phyloP scores from a whole-genome alignment of 1,140 invertebrate genomes.

The Pemphigus obesinymphae region DNA sequence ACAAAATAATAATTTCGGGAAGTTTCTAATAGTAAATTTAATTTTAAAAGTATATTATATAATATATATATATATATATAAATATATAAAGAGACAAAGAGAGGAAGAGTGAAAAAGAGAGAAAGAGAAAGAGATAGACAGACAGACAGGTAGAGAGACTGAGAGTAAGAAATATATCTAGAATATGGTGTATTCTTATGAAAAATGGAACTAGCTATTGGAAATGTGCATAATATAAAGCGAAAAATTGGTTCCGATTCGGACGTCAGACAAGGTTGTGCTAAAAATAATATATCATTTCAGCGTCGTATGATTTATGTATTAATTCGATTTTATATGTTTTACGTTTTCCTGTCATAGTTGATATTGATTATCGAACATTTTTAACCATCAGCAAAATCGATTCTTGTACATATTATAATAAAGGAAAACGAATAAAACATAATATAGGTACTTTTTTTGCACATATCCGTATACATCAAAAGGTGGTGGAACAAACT shows the following conservation, averaged over 20 bases:
- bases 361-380: background rate
- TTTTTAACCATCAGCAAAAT: background rate
- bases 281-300: conserved; percentile 19
- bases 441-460: background rate
- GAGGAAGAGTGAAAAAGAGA: too few species aligned
- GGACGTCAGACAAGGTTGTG: background rate
- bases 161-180: background rate
- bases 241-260: conserved; percentile 11
- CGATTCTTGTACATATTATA: background rate
- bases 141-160: too few species aligned
- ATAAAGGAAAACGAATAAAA: background rate
- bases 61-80: too few species aligned
- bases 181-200: background rate
- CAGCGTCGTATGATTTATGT: conserved; percentile 9
- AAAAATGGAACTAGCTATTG: conserved; percentile 5
- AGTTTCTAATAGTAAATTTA: background rate
- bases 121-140: too few species aligned
- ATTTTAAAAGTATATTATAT: background rate
- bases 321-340: conserved; percentile 14
- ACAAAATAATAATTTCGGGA: background rate
- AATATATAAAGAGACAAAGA: too few species aligned
- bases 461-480: background rate
- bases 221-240: background rate
- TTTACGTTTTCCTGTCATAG: background rate
- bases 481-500: background rate